Percentiles rank a stretch among this genome's conserved stretches.
phyloP scores from a whole-genome alignment of 2,888 invertebrate genomes.

The Lasioglossum lativentre region DNA sequence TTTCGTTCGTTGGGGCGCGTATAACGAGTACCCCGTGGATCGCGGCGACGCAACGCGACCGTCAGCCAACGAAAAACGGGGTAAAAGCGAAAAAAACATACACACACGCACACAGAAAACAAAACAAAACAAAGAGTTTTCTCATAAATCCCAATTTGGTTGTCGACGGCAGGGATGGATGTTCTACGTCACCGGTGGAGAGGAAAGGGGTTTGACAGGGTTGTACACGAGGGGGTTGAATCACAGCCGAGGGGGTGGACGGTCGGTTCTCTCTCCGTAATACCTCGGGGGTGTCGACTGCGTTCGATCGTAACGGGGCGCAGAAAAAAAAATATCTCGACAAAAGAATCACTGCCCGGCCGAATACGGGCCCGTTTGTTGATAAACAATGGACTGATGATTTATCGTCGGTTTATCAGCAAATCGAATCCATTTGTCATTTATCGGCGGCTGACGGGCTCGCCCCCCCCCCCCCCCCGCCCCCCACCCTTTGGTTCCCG shows the following conservation, averaged over 20 bases:
- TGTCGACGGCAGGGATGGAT: conserved; percentile 69
- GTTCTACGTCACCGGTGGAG: conserved; percentile 56
- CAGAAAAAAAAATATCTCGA: conserved; percentile 46
- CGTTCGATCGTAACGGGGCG: conserved; percentile 31
- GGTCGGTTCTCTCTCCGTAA: conserved; percentile 31
- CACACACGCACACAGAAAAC: background rate
- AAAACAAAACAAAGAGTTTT: conserved; percentile 43
- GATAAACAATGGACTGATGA: conserved; percentile 76
- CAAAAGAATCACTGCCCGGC: conserved; percentile 66
- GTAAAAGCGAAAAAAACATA: background rate
- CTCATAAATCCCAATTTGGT: conserved; percentile 76
- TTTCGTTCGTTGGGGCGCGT: conserved; percentile 25
- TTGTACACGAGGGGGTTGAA: background rate
- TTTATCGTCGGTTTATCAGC: conserved; percentile 76
- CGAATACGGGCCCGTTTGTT: conserved; percentile 70
- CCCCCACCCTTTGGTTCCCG: background rate
- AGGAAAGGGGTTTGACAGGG: conserved; percentile 24
- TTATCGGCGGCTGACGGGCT: conserved; percentile 60
- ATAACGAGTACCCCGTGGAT: conserved; percentile 46
- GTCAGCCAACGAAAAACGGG: background rate
- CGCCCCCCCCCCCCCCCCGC: background rate
- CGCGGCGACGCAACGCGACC: conserved; percentile 19
- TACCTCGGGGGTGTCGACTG: conserved; percentile 42
- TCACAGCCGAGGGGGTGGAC: conserved; percentile 8
- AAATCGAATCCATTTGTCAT: conserved; percentile 78